A percentile compares a stretch with the other conserved stretches of the same genome.
Evolutionary conservation across 2,888 invertebrate genomes (phyloP).

Genomic region (Meganola albula): DNA sequence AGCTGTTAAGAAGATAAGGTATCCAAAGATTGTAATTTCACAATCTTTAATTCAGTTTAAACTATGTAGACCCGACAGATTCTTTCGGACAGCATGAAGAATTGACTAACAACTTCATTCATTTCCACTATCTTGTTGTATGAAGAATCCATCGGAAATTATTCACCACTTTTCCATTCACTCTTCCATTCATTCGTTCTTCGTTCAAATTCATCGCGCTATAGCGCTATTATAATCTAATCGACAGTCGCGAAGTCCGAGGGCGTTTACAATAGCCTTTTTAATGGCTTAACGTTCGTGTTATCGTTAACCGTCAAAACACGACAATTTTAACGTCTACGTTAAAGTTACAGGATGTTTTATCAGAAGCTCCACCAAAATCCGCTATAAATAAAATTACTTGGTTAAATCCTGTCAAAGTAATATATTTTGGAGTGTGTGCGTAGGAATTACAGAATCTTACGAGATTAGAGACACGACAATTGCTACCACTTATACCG

Average conservation of each 20-base stretch:
- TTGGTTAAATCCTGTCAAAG: too few relatives aligned
- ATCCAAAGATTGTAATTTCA: too few relatives aligned
- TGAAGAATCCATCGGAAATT: conserved; percentile 8
- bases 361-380: conserved; percentile 11
- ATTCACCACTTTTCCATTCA: conserved; percentile 14
- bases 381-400: conserved; percentile 18
- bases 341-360: conserved; percentile 24
- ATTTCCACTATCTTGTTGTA: too few relatives aligned
- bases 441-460: too few relatives aligned
- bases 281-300: conserved; percentile 27
- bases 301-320: conserved; percentile 31
- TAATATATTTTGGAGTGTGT: too few relatives aligned
- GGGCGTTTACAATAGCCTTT: conserved; percentile 27
- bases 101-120: too few relatives aligned
- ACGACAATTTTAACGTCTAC: conserved; percentile 26
- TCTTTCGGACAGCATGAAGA: too few relatives aligned
- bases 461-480: too few relatives aligned
- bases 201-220: conserved; percentile 20
- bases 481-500: too few relatives aligned
- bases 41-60: too few relatives aligned
- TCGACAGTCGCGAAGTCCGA: conserved; percentile 30
- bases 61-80: too few relatives aligned
- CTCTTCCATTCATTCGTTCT: conserved; percentile 21
- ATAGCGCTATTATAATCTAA: conserved; percentile 32
- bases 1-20: too few relatives aligned